Percentiles rank a stretch among this genome's conserved stretches.
These are phyloP conservation scores for Yponomeuta sedellus DNA, from an alignment of 2,888 invertebrate species.

Conservation along the genomic window DNA sequence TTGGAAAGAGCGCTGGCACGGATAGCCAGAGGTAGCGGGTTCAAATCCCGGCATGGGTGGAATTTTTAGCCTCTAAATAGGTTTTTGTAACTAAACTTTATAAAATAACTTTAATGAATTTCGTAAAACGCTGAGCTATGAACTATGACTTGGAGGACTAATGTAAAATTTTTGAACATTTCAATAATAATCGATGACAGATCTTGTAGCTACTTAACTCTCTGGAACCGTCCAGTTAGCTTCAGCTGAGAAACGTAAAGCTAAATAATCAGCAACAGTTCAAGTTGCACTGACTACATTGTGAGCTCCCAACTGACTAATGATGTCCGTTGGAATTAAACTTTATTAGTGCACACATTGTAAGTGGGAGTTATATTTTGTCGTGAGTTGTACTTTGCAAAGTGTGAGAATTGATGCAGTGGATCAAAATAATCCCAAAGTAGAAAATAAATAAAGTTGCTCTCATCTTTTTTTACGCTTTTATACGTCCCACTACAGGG, in stretches of 20 bases:
- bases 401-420: not conserved
- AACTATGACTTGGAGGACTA: no score
- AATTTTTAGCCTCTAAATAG: no score
- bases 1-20: no score
- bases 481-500: no score
- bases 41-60: no score
- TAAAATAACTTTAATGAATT: no score
- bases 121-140: no score
- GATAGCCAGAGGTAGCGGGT: no score
- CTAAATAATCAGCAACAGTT: conserved; percentile 14
- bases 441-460: not conserved
- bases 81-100: no score
- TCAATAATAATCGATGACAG: no score
- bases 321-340: conserved; percentile 12
- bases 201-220: not conserved
- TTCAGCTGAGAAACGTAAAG: conserved; percentile 14
- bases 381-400: not conserved
- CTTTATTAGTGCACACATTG: conserved; percentile 4
- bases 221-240: conserved; percentile 10
- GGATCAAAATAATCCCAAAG: not conserved
- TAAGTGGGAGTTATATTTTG: not conserved
- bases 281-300: conserved; percentile 12
- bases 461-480: no score
- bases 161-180: no score
- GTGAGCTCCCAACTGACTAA: conserved; percentile 12